phyloP scores from a whole-genome alignment of 2,113 vertebrate species.

The Poeciliopsis occidentalis region DNA sequence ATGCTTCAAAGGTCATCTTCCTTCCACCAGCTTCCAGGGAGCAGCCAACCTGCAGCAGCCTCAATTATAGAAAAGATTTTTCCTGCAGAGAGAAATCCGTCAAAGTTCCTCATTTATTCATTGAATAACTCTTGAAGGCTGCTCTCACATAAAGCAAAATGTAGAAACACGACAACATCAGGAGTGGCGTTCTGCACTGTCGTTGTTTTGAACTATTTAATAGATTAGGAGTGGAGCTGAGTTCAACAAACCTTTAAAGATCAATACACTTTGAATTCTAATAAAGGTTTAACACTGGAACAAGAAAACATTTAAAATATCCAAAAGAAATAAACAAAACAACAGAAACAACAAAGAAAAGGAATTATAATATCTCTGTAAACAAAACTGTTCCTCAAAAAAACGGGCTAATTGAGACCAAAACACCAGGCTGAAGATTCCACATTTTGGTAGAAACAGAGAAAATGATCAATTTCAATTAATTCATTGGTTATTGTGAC shows the following conservation, averaged over 20 bases:
- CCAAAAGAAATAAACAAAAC: no score
- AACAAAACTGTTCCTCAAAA: no score
- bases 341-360: no score
- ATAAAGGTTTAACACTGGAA: no score
- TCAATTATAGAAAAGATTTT: constrained; percentile 32
- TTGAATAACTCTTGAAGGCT: constrained; percentile 28
- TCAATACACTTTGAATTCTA: no score
- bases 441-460: no score
- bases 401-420: no score
- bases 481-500: no score
- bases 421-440: no score
- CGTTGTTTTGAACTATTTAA: not conserved
- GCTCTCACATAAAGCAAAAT: constrained; percentile 4
- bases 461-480: no score
- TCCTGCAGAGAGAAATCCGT: constrained; percentile 25
- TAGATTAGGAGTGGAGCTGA: not conserved
- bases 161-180: constrained; percentile 1
- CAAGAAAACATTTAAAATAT: no score
- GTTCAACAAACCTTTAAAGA: not conserved
- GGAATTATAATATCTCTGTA: no score
- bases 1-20: constrained; percentile 29
- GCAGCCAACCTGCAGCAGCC: constrained; percentile 27
- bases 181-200: not conserved
- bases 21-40: constrained; percentile 16
- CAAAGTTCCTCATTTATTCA: constrained; percentile 51